These are phyloP conservation scores for Crioceris asparagi DNA, from an alignment of 2,888 invertebrate species.

Conservation along the genomic window DNA sequence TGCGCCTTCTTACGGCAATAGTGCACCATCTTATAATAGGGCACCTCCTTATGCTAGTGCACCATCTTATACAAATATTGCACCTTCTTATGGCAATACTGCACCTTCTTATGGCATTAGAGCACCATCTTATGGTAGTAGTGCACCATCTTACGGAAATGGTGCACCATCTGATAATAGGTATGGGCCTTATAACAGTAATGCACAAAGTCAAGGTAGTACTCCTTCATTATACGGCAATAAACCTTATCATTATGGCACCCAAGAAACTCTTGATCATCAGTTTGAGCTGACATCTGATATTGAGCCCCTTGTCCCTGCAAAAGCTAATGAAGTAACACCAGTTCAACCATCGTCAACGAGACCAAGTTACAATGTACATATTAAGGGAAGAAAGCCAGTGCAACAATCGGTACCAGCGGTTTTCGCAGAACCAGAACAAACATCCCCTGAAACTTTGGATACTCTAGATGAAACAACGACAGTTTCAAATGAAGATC, in stretches of 20 bases:
- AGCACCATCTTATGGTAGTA: background rate
- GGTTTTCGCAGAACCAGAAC: conserved; percentile 1
- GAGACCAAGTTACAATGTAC: background rate
- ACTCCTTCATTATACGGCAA: too few species aligned
- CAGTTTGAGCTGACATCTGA: background rate
- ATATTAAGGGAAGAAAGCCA: background rate
- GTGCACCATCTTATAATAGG: too few species aligned
- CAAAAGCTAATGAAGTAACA: background rate
- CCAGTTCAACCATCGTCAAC: background rate
- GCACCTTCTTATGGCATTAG: background rate
- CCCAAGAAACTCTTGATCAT: background rate
- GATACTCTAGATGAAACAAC: conserved; percentile 14
- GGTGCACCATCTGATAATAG: background rate
- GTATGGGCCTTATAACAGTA: background rate
- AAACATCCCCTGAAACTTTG: conserved; percentile 1
- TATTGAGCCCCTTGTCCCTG: background rate
- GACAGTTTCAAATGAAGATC: conserved; percentile 26
- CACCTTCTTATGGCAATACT: background rate
- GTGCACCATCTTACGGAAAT: background rate
- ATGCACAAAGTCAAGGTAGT: background rate
- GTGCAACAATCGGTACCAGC: background rate
- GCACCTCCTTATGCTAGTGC: background rate
- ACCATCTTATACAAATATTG: background rate
- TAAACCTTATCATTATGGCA: too few species aligned
- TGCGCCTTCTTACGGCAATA: background rate